Percentiles rank a stretch among this genome's conserved stretches.
These are phyloP conservation scores for Dendrolimus houi DNA, from an alignment of 2,888 invertebrate genomes.

Conservation along the genomic window DNA sequence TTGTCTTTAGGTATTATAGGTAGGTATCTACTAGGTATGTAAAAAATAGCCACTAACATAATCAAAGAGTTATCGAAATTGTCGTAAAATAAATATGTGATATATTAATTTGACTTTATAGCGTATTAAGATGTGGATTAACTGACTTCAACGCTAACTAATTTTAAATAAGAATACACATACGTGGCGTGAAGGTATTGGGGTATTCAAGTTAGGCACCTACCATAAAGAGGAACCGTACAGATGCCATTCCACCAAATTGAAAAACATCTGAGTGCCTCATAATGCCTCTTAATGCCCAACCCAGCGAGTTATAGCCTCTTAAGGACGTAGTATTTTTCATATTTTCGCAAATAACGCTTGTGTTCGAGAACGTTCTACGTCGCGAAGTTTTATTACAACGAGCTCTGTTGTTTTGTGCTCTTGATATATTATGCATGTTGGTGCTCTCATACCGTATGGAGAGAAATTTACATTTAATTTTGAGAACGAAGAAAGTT, in stretches of 20 bases:
- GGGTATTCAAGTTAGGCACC: slow-evolving; percentile 24
- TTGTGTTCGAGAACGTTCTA: slow-evolving; percentile 32
- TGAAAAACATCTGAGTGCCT: slow-evolving; percentile 67
- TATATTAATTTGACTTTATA: no score
- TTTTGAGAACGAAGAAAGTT: background rate
- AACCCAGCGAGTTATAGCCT: slow-evolving; percentile 53
- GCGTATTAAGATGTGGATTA: no score
- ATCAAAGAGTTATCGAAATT: no score
- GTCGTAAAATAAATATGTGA: no score
- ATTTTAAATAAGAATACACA: slow-evolving; percentile 4
- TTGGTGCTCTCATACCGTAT: background rate
- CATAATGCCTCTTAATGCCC: slow-evolving; percentile 66
- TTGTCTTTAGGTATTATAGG: no score
- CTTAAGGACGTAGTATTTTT: slow-evolving; percentile 58
- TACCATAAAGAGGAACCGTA: slow-evolving; percentile 40
- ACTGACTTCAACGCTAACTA: slow-evolving; percentile 13
- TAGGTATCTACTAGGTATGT: no score
- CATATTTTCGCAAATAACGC: slow-evolving; percentile 62
- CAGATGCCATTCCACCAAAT: slow-evolving; percentile 60
- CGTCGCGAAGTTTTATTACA: slow-evolving; percentile 15
- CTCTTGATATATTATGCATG: background rate
- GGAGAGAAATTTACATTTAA: background rate
- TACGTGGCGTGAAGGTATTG: no score
- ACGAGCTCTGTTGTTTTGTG: slow-evolving; percentile 8
- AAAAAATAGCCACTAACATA: no score